Conservation (phyloP, 2,888 invertebrate genomes). For the Sialis lutaria region DNA sequence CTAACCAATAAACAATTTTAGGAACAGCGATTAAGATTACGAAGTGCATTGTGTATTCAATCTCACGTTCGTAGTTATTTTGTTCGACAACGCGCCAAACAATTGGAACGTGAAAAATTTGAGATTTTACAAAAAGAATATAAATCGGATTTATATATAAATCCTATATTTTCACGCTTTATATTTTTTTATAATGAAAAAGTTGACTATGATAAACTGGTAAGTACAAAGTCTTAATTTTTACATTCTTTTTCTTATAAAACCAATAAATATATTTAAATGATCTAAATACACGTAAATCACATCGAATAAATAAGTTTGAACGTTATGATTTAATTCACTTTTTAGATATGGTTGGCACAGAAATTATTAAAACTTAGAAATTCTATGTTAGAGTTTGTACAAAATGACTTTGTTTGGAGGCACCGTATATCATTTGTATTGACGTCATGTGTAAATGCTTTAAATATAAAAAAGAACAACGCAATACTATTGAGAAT, state of each 20-base stretch:
- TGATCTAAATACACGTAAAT: not conserved
- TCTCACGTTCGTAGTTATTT: conserved; percentile 63
- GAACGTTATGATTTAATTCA: not conserved
- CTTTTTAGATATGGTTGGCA: conserved; percentile 23
- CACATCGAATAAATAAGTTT: not conserved
- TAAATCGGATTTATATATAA: conserved; percentile 29
- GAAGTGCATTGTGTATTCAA: conserved; percentile 68
- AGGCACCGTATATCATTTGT: conserved; percentile 26
- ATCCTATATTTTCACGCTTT: conserved; percentile 43
- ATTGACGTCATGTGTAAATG: conserved; percentile 20
- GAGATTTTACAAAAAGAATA: conserved; percentile 38
- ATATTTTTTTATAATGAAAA: conserved; percentile 59
- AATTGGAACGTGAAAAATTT: conserved; percentile 47
- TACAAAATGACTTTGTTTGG: conserved; percentile 21
- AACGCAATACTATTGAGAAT: conserved; percentile 60
- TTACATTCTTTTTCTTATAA: not conserved
- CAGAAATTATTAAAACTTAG: conserved; percentile 25
- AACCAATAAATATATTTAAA: not conserved
- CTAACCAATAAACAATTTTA: conserved; percentile 12
- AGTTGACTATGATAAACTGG: conserved; percentile 48
- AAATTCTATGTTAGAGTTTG: conserved; percentile 19
- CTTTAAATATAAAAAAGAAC: conserved; percentile 12
- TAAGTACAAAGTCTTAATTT: conserved; percentile 17
- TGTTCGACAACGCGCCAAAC: conserved; percentile 46
- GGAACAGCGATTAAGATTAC: conserved; percentile 54